Conservation (phyloP, 2,888 invertebrate genomes). For the Diarsia dahlii region DNA sequence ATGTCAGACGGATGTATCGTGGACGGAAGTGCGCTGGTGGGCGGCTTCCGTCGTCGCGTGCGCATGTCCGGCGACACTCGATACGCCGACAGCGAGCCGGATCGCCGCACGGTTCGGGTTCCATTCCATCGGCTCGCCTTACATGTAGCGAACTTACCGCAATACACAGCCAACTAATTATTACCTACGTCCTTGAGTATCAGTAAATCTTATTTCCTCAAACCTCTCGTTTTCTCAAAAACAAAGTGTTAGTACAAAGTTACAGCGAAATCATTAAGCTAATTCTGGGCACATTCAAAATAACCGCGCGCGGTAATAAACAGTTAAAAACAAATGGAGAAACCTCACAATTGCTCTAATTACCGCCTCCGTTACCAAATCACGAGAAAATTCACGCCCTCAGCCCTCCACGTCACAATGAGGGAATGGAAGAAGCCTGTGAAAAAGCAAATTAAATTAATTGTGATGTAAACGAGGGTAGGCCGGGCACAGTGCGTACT, state of each 20-base stretch:
- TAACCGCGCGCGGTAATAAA: constrained; percentile 81
- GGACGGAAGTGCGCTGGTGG: constrained; percentile 80
- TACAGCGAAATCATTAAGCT: constrained; percentile 72
- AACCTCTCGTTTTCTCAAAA: constrained; percentile 41
- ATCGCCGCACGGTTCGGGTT: constrained; percentile 77
- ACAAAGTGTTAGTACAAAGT: constrained; percentile 64
- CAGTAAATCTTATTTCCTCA: constrained; percentile 30
- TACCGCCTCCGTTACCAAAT: constrained; percentile 88
- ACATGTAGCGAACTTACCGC: constrained; percentile 56
- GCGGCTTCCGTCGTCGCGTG: constrained; percentile 86
- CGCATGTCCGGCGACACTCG: constrained; percentile 79
- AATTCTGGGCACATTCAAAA: constrained; percentile 77
- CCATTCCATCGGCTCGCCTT: constrained; percentile 72
- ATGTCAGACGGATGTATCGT: constrained; percentile 68
- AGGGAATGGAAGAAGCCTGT: constrained; percentile 89
- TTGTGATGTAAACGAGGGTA: constrained; percentile 90
- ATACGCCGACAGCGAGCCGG: constrained; percentile 66
- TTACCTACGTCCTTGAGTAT: constrained; percentile 13
- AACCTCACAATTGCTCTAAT: constrained; percentile 88
- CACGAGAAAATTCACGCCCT: constrained; percentile 89
- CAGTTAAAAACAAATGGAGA: constrained; percentile 87
- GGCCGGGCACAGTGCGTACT: constrained; percentile 80
- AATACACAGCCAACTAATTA: constrained; percentile 31
- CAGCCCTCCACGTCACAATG: constrained; percentile 86
- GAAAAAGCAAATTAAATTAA: constrained; percentile 90